Evolutionary conservation across 2,113 vertebrate species (phyloP).

Genomic region (Zootoca vivipara): DNA sequence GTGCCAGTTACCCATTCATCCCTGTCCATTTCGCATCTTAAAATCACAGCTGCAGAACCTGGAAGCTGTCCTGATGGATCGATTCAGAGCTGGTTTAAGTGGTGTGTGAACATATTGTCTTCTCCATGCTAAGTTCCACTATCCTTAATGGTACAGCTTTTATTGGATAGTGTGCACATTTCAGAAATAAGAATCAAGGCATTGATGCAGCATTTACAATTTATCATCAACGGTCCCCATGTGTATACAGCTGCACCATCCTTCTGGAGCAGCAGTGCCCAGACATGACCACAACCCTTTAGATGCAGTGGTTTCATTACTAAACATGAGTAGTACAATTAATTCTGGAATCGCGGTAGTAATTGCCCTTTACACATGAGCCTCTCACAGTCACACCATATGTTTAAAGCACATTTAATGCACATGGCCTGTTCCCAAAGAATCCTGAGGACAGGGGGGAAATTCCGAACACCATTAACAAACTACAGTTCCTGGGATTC

Average conservation of each 20-base stretch:
- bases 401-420: too few relatives aligned
- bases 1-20: not conserved
- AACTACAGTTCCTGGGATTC: too few relatives aligned
- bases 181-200: not conserved
- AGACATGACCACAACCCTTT: not conserved
- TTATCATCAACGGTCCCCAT: not conserved
- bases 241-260: not conserved
- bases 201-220: not conserved
- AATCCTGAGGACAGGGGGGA: too few relatives aligned
- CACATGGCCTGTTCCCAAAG: too few relatives aligned
- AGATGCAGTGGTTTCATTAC: not conserved
- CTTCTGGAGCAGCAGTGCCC: not conserved
- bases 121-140: not conserved
- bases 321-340: not conserved
- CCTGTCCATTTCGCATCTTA: not conserved
- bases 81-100: not conserved
- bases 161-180: not conserved
- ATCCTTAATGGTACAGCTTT: not conserved
- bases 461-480: too few relatives aligned
- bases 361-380: not conserved
- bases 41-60: not conserved
- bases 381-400: not conserved
- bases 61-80: not conserved
- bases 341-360: not conserved
- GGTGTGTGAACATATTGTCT: not conserved